Evolutionary conservation across 2,797 vertebrate genomes (phyloP).

Genomic region (Pangasius djambal): DNA sequence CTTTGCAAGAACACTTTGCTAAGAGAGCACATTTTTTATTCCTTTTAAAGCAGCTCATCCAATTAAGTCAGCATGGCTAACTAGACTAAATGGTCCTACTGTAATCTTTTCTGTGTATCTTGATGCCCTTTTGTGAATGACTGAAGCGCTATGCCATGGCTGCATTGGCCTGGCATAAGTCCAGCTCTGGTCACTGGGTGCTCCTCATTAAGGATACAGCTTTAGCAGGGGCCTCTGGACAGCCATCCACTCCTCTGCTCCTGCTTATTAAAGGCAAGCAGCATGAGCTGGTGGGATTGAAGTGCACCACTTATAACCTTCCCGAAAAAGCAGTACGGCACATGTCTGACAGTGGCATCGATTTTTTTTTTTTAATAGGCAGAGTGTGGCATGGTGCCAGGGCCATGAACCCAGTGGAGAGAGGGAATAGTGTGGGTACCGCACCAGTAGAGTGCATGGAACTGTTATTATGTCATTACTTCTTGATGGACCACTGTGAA

Average conservation of each 20-base stretch:
- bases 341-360: slow-evolving; percentile 12
- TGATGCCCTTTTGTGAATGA: background rate
- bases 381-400: slow-evolving; percentile 27
- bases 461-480: slow-evolving; percentile 15
- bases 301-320: slow-evolving; percentile 28
- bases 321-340: slow-evolving; percentile 24
- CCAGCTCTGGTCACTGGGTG: slow-evolving; percentile 14
- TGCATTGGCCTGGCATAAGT: background rate
- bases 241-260: slow-evolving; percentile 16
- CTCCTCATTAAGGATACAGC: slow-evolving; percentile 30
- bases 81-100: background rate
- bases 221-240: slow-evolving; percentile 26
- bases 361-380: slow-evolving; percentile 9
- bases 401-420: slow-evolving; percentile 12
- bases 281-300: slow-evolving; percentile 21
- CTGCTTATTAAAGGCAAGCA: slow-evolving; percentile 38
- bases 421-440: background rate
- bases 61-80: background rate
- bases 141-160: background rate
- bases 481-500: background rate
- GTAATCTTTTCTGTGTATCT: background rate
- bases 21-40: background rate
- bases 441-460: background rate
- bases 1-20: background rate
- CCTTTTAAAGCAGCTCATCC: background rate